A percentile compares a stretch with the other conserved stretches of the same genome.
Conservation (phyloP, 2,888 invertebrate species). For the Disparrhopalites patrizii region DNA sequence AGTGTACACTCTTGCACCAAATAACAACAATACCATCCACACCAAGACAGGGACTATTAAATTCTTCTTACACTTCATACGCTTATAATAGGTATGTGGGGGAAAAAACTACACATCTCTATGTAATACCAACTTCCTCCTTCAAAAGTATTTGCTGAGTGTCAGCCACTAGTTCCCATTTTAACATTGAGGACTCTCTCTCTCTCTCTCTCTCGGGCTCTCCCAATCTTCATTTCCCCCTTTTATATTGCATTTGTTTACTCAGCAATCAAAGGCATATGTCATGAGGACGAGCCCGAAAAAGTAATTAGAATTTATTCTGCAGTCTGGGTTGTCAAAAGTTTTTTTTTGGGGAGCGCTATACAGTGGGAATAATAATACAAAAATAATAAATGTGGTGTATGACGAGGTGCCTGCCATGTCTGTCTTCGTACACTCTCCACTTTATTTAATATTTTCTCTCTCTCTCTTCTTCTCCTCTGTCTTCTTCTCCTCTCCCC, state of each 20-base stretch:
- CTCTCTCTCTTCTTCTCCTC: neutral
- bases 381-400: too few relatives aligned
- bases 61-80: too few relatives aligned
- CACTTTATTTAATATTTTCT: constrained; percentile 22
- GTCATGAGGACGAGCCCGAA: constrained; percentile 9
- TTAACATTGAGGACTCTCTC: too few relatives aligned
- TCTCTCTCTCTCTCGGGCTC: neutral
- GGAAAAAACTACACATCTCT: too few relatives aligned
- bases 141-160: too few relatives aligned
- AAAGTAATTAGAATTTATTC: constrained; percentile 17
- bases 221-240: neutral
- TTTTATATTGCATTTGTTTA: constrained; percentile 6
- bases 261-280: constrained; percentile 9
- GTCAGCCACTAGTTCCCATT: too few relatives aligned
- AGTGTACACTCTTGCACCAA: constrained; percentile 17
- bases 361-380: constrained; percentile 2
- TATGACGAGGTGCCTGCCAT: too few relatives aligned
- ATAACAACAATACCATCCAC: constrained; percentile 15
- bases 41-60: neutral
- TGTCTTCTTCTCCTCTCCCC: too few relatives aligned
- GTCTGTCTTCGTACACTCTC: too few relatives aligned
- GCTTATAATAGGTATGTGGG: too few relatives aligned
- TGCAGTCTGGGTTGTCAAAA: constrained; percentile 19
- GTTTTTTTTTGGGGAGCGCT: neutral
- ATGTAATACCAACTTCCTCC: constrained; percentile 13